Conservation (phyloP, 2,888 invertebrate genomes). For the Chrysodeixis includens region DNA sequence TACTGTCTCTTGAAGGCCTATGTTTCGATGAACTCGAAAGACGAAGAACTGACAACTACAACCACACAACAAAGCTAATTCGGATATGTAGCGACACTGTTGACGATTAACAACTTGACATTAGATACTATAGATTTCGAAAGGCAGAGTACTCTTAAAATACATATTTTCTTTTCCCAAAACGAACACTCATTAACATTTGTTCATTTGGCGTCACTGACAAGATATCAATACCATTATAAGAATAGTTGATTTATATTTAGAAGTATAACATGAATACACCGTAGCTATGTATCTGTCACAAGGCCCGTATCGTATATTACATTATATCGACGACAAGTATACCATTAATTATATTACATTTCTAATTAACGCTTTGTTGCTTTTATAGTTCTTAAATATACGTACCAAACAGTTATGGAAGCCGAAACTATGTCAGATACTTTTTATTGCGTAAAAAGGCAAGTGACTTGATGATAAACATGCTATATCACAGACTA, state of each 20-base stretch:
- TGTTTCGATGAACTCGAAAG: conserved; percentile 43
- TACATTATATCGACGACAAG: conserved; percentile 36
- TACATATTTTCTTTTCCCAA: conserved; percentile 36
- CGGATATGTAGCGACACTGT: conserved; percentile 40
- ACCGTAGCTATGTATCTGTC: conserved; percentile 45
- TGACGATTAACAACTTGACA: conserved; percentile 30
- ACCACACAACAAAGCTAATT: conserved; percentile 38
- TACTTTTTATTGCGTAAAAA: conserved; percentile 66
- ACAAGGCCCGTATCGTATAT: conserved; percentile 48
- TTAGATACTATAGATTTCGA: conserved; percentile 44
- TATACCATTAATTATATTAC: conserved; percentile 45
- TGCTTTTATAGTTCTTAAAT: conserved; percentile 44
- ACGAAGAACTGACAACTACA: conserved; percentile 17
- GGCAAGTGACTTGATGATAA: conserved; percentile 80
- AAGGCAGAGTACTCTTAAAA: conserved; percentile 52
- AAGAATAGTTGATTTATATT: conserved; percentile 57
- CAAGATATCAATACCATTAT: conserved; percentile 53
- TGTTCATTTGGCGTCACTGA: conserved; percentile 56
- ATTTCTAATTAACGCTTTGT: conserved; percentile 49
- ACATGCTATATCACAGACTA: conserved; percentile 87
- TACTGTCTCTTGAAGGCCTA: conserved; percentile 26
- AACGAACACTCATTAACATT: conserved; percentile 45
- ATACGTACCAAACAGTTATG: conserved; percentile 51
- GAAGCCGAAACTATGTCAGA: conserved; percentile 53
- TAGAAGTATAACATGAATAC: conserved; percentile 56